phyloP scores from a whole-genome alignment of 2,113 vertebrate species.

The Pygoscelis antarcticus region DNA sequence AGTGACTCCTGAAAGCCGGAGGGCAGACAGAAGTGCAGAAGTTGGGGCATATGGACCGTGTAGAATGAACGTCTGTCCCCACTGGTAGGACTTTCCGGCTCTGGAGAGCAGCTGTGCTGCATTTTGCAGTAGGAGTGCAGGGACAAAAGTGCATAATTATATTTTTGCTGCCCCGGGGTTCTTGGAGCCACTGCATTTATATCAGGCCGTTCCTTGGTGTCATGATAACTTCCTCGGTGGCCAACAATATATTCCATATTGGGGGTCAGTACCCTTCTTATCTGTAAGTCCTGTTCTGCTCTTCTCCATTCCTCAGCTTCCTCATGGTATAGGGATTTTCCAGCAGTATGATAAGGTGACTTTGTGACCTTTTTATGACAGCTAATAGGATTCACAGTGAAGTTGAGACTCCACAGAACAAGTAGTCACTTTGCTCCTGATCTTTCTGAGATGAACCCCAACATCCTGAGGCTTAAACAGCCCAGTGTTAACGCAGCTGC shows the following conservation, averaged over 20 bases:
- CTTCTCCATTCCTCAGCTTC: background rate
- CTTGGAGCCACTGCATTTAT: background rate
- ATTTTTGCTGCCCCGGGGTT: background rate
- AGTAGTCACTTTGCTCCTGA: background rate
- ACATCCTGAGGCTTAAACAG: background rate
- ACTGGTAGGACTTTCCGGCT: background rate
- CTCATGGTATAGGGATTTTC: background rate
- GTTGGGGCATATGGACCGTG: rapidly evolving
- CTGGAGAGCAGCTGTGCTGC: background rate
- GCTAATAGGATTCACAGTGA: background rate
- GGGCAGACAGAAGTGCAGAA: background rate
- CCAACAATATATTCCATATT: background rate
- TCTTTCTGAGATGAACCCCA: background rate
- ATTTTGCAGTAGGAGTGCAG: background rate
- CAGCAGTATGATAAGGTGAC: background rate
- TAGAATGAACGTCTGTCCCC: background rate
- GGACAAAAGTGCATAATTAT: background rate
- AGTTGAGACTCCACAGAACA: background rate
- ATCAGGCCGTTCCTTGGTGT: background rate
- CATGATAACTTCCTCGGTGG: background rate
- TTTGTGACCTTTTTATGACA: constrained; percentile 30
- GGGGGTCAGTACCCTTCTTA: background rate
- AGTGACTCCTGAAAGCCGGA: background rate
- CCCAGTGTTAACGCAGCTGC: background rate
- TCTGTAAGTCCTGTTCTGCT: background rate